Base-by-base conservation (phyloP, 2,888 invertebrate genomes). In the Hypselothyrea guttata region DNA sequence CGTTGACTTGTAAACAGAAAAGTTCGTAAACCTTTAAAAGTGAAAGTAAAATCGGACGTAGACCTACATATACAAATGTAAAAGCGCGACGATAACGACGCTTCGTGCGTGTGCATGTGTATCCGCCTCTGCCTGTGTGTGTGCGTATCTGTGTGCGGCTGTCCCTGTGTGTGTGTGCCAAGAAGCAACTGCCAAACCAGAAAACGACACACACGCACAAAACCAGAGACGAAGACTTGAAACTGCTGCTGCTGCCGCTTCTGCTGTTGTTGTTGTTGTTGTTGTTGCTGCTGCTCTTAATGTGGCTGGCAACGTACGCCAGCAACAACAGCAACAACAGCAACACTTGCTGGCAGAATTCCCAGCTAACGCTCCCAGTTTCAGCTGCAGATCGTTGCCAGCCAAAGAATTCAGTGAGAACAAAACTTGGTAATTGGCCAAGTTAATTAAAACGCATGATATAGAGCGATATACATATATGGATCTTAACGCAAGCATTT, bases 21-120 rank as follows among this genome's bases (percentile, higher is more conserved):
- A 89, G 89, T 89, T 89, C 89, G 88, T 89, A 87, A 84, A 89
- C 89, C 89, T 90, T 88, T 86, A 89, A 90, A 89, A 90, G 90
- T 89, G 89, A 90, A 90, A 90, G 90, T 89, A 88, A 86, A 82
- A 86, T 88, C 88, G 89, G 89, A 88, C 89, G 88, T 87, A 89
- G 89, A 90, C 90, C 89, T 89, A 90, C 89, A 88, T 89, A 89
- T 88, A 89, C 89, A 86, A 65, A 60, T 55, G 64, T 69, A 74
- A 71, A 74, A 65, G 58, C 46, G 53, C 72, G 53, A 44, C 68
- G 45, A 52, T 55, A 34, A 44, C 62, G 53, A 40, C 55, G 49
- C 38, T 22, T 48, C 34, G 64, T 40, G 37, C 46, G 44, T 40
- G 12, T 53, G 40, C 34, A 40, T 34, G 15, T 47, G 15, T 48